Conservation (phyloP, 2,797 vertebrate genomes). For the Spheniscus humboldti region DNA sequence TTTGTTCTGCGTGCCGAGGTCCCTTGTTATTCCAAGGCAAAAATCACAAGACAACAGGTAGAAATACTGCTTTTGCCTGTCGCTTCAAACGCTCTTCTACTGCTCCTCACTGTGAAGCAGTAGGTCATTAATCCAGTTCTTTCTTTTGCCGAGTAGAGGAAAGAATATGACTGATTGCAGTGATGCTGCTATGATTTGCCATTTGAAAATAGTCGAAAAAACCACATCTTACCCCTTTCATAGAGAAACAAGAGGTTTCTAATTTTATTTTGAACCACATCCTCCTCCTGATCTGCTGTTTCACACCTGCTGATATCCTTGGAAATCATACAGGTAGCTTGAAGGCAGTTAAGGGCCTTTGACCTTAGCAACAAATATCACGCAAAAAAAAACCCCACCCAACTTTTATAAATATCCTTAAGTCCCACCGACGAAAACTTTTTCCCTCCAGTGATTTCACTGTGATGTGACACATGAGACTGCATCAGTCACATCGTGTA, state of each 20-base stretch:
- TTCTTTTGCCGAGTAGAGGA: neutral
- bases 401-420: slow-evolving; percentile 8
- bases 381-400: accelerated
- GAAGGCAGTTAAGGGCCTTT: neutral
- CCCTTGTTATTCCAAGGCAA: neutral
- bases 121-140: neutral
- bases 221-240: neutral
- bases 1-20: neutral
- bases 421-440: neutral
- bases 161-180: neutral
- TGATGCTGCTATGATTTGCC: neutral
- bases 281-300: neutral
- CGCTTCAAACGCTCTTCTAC: neutral
- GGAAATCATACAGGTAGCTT: neutral
- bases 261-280: neutral
- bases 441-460: slow-evolving; percentile 37
- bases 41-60: neutral
- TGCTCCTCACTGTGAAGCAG: neutral
- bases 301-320: neutral
- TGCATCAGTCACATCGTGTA: slow-evolving; percentile 68
- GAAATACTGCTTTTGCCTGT: neutral
- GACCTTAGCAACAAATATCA: neutral
- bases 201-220: neutral
- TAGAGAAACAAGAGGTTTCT: neutral
- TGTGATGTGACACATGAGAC: slow-evolving; percentile 58